Base-by-base conservation (phyloP, 1,140 invertebrate genomes). In the Heliconius nattereri region DNA sequence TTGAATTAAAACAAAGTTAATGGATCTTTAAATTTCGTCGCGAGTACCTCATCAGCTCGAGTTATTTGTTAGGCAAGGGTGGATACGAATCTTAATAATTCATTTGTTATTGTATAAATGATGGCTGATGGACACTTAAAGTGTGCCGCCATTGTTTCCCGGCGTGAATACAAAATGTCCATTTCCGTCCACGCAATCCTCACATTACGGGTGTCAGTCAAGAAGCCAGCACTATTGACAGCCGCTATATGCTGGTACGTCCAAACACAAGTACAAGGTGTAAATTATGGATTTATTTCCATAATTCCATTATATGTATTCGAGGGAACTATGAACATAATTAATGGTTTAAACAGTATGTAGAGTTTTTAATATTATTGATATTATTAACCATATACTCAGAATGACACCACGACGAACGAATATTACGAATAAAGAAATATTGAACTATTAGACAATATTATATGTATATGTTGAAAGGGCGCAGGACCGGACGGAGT, bases 81-180 rank as follows among this genome's bases (percentile, higher is more conserved):
- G 79, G 70, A 76, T 80, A 78, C 66, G 73, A 77, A 85, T 85
- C 85, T 87, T 81, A 89, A 89, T 90, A 88, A 90, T 89, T 90
- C 84, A 91, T 83, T 85, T 85, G 83, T 88, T 91, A 86, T 86
- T 90, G 89, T 85, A 90, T 88, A 91, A 92, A 93, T 91, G 86
- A 89, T 80, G 77, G 78, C 80, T 79, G 77, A 78, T 77, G 85
- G 86, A 88, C 89, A 88, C 81, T 91, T 87, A 86, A 89, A 90
- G 76, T 82, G 83, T 79, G 74, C 78, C 70, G 52, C 75, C 70
- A 83, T 85, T 83, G 83, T 79, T 85, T 79, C 80, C 74, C 73
- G 81, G 72, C 83, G 78, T 86, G 85, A 87, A 86, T 87, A 87
- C 86, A 79, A 86, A 87, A 87, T 89, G 87, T 85, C 87, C 86